Evolutionary conservation across 2,888 invertebrate genomes (phyloP).

Genomic region (Vannuccia rotundouncinata): DNA sequence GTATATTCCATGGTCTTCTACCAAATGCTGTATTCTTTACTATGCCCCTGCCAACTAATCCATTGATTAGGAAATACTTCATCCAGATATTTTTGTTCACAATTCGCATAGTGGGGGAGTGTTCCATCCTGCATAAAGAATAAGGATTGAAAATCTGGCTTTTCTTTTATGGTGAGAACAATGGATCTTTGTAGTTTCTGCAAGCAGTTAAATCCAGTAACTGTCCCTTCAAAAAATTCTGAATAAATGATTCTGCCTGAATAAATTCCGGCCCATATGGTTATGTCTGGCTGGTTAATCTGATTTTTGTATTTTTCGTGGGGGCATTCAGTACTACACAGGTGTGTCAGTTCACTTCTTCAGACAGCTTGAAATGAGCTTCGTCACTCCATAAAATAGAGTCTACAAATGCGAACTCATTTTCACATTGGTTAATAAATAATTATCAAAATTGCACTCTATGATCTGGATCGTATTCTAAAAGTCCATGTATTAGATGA

Average conservation of each 20-base stretch:
- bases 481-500: neutral
- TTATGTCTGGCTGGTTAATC: too few species aligned
- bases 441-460: neutral
- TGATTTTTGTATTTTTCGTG: too few species aligned
- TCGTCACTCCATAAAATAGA: neutral
- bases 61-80: neutral
- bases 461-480: neutral
- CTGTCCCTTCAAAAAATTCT: too few species aligned
- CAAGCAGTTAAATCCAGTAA: neutral
- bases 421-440: neutral
- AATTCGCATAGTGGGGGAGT: neutral
- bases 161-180: neutral
- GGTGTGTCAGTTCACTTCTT: neutral
- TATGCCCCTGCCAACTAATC: neutral
- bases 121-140: neutral
- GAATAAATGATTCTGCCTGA: too few species aligned
- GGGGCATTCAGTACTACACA: too few species aligned
- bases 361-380: neutral
- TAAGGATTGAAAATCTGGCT: neutral
- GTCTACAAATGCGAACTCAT: neutral
- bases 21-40: neutral
- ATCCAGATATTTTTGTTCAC: neutral
- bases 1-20: neutral
- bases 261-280: too few species aligned
- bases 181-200: neutral